phyloP scores from a whole-genome alignment of 37 sponge, comb jelly and placozoan species.

The Cliona cf. orientalis region DNA sequence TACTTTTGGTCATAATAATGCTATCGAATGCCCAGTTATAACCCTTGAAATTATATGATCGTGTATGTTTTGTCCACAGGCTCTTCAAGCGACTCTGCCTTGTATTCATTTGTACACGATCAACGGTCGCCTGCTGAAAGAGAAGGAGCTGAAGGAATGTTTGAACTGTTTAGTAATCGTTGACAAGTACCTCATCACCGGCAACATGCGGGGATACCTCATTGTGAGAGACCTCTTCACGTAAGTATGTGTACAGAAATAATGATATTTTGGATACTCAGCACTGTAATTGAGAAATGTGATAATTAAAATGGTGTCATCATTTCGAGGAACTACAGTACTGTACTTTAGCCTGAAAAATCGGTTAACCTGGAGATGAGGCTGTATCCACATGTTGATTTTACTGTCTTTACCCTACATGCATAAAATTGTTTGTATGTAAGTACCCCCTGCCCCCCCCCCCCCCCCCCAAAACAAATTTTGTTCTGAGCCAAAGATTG shows the following conservation, averaged over 20 bases:
- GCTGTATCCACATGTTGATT: not conserved
- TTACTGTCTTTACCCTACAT: not conserved
- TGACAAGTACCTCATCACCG: conserved; percentile 72
- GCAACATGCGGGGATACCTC: conserved; percentile 59
- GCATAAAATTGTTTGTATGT: conserved; percentile 6
- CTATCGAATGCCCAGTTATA: not conserved
- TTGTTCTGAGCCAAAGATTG: too few species aligned
- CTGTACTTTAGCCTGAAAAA: too few species aligned
- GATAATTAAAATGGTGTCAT: too few species aligned
- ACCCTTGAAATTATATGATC: too few species aligned
- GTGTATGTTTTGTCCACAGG: conserved; percentile 29
- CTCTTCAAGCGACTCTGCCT: conserved; percentile 9
- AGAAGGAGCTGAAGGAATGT: conserved; percentile 45
- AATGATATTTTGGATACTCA: too few species aligned
- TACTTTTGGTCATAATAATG: too few species aligned
- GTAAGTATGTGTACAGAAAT: too few species aligned
- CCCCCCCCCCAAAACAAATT: not conserved
- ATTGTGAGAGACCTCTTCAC: conserved; percentile 64
- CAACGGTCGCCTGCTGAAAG: conserved; percentile 70
- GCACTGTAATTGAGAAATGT: too few species aligned
- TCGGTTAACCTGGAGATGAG: not conserved
- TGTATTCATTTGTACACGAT: conserved; percentile 76
- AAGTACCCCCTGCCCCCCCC: too few species aligned
- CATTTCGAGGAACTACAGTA: too few species aligned
- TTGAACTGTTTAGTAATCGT: conserved; percentile 54